Percentiles rank a stretch among this genome's conserved stretches.
These are phyloP conservation scores for Pocota personata DNA, from an alignment of 2,888 invertebrate genomes.

Conservation along the genomic window DNA sequence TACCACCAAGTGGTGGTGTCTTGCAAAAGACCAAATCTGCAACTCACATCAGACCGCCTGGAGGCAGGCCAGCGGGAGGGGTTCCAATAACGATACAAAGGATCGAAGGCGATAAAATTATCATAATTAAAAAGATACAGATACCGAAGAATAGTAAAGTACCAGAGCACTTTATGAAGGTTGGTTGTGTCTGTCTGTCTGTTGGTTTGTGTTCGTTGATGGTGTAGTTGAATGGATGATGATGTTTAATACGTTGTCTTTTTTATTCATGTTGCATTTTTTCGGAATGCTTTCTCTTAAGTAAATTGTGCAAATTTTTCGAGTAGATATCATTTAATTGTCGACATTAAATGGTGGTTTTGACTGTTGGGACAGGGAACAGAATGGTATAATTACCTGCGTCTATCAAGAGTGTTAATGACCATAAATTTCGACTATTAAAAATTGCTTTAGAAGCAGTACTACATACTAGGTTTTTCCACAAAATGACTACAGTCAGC, in stretches of 20 bases:
- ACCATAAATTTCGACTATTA: too few species aligned
- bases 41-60: conserved; percentile 52
- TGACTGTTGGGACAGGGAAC: conserved; percentile 2
- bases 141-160: conserved; percentile 82
- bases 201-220: conserved; percentile 45
- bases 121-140: conserved; percentile 82
- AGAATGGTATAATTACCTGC: not conserved
- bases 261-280: conserved; percentile 21
- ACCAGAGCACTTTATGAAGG: conserved; percentile 81
- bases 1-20: conserved; percentile 27
- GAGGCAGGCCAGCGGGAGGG: conserved; percentile 78
- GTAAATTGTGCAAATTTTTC: too few species aligned
- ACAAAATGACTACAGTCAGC: not conserved
- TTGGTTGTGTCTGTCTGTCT: conserved; percentile 78
- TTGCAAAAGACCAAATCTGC: conserved; percentile 64
- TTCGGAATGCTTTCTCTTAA: not conserved
- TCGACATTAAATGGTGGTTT: not conserved
- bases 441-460: too few species aligned
- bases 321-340: conserved; percentile 23
- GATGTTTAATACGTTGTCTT: conserved; percentile 50
- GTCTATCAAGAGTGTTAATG: not conserved
- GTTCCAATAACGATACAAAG: conserved; percentile 82
- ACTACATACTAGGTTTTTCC: not conserved
- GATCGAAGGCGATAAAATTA: conserved; percentile 83
- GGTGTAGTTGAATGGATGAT: conserved; percentile 57